Conservation (phyloP, 2,888 invertebrate species). For the Holacanthella duospinosa region DNA sequence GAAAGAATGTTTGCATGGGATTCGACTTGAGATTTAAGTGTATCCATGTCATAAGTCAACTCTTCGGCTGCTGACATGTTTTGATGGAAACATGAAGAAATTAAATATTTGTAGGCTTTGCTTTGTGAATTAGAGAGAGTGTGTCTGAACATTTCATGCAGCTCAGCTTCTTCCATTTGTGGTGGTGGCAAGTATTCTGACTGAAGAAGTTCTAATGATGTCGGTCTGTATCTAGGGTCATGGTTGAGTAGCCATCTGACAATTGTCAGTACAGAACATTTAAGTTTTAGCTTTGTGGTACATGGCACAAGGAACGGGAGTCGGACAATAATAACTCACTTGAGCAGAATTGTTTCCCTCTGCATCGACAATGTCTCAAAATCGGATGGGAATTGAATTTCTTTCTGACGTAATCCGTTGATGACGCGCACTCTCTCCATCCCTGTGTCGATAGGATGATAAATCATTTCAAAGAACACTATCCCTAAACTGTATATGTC, state of each 20-base stretch:
- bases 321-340: neutral
- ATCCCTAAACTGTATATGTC: conserved; percentile 80
- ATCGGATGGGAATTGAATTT: conserved; percentile 59
- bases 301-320: no score
- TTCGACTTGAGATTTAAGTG: conserved; percentile 7
- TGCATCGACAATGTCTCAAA: conserved; percentile 51
- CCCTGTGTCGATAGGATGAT: conserved; percentile 66
- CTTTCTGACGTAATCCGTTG: conserved; percentile 56
- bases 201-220: conserved; percentile 69
- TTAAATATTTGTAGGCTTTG: conserved; percentile 62
- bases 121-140: conserved; percentile 70
- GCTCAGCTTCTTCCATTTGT: conserved; percentile 70
- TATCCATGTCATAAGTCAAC: conserved; percentile 62
- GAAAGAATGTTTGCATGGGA: neutral
- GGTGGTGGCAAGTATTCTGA: conserved; percentile 76
- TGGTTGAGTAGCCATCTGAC: conserved; percentile 68
- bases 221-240: conserved; percentile 70
- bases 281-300: no score
- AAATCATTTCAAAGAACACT: conserved; percentile 92
- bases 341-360: conserved; percentile 45
- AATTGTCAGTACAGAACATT: neutral
- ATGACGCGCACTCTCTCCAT: conserved; percentile 82
- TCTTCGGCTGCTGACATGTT: conserved; percentile 57
- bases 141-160: conserved; percentile 69
- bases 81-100: conserved; percentile 52